Base-by-base conservation (phyloP, 2,797 vertebrate species). In the Enteromius radiatus region DNA sequence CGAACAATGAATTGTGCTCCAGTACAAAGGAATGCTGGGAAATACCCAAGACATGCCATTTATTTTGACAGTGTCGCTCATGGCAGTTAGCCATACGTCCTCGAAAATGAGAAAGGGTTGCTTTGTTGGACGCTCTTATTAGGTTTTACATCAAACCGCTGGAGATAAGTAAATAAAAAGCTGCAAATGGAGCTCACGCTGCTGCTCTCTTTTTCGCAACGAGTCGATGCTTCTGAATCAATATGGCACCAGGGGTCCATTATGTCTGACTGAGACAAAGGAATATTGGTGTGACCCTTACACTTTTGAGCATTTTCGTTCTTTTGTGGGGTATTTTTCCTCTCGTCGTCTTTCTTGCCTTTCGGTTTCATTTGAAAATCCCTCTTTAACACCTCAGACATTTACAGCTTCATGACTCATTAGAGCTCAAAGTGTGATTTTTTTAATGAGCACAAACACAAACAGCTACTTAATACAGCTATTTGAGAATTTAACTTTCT, bases 171-270 rank as follows among this genome's bases (percentile, higher is more conserved):
- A 76, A 87, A 76, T 78, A 78, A 69, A 82, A 38, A 79, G 67
- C 73, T 63, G 78, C 61, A 75, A 79, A 80, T 65, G 81, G 76
- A 84, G 70, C 71, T 68, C 7, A 86, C 90, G 89, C 90, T 85
- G 86, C 90, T 89, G 75, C 87, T 85, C 83, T 91, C 91, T 78
- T 88, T 85, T 70, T 78, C 86, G 84, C 88, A 91, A 92, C 91
- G 89, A 91, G 85, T 82, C 76, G 84, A 74, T 81, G 84, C 28
- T 80, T 68, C 79, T 80, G 82, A 91, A 93, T 94, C 89, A 38
- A 92, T 93, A 88, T 8, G 85, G 85, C 91, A 84, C 45, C 69
- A 11, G 73, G 89, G 89, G 86, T 77, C 85, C 76, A 77, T 90
- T 86, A 63, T 61, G 76, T 88, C 87, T 91, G 81, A 88, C 82